Base-by-base conservation (phyloP, 2,888 invertebrate species). In the Plutella xylostella region DNA sequence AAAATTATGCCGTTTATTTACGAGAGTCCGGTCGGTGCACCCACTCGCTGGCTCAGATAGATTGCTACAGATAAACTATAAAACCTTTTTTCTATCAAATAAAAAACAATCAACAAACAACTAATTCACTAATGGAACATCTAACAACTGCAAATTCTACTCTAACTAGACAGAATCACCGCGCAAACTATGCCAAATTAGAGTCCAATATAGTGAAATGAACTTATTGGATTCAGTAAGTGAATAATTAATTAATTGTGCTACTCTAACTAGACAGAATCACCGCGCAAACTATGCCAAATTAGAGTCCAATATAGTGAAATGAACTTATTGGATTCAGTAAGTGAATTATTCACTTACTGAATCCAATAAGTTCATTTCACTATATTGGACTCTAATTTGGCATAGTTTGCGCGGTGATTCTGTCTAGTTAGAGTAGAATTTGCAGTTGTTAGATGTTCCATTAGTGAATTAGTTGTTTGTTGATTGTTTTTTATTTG, bases 1-100 rank as follows among this genome's bases (percentile, higher is more conserved):
- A 71, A 76, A 77, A 76, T 77, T 77, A 78, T 76, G 72, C 69
- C 64, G 69, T 65, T 62, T 70, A 66, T 74, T 71, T 72, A 73
- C 64, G 69, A 68, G 68, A 66, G 61, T 56, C 57, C 60, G 60
- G 54, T 54, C 58, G 65, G 55, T 68, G 68, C 73, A 65, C 77
- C 75, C 74, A 76, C 77, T 56, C 63, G 58, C 60, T 61, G 60
- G 52, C 31, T 63, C 63, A 74, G 78, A 78, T 75, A 63, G 57
- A 78, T 78, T 63, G 67, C 71, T 57, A 50, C 53, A 70, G 75
- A 79, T 77, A 75, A n/a, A 72, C 70, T 66, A 70, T n/a, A 30
- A 5, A 14, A 72, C 67, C n/a, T 60, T 61, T 66, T 71, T 72
- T 68, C 56, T 65, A 72, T 70, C 67, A 65, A 72, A 68, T 66